Evolutionary conservation across 1,140 invertebrate genomes (phyloP).

Genomic region (Eubasilissa regina): DNA sequence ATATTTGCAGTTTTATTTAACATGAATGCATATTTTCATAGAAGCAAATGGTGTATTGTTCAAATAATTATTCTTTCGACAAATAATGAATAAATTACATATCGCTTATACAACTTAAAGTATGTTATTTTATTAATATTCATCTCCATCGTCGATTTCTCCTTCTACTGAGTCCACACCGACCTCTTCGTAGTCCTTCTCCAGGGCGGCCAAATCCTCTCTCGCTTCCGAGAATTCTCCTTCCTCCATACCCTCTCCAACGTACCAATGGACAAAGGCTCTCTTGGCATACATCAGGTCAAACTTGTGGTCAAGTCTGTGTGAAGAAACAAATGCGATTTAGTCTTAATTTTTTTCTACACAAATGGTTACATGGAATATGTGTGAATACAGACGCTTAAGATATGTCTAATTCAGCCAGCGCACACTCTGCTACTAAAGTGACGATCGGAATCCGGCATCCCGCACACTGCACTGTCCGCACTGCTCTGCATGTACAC

Average conservation of each 20-base stretch:
- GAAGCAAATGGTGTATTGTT: constrained; percentile 6
- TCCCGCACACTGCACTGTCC: no score
- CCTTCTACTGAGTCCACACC: constrained; percentile 75
- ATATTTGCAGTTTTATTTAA: no score
- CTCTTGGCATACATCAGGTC: constrained; percentile 87
- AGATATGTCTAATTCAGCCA: no score
- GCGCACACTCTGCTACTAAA: no score
- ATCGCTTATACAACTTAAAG: constrained; percentile 11
- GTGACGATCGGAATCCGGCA: no score
- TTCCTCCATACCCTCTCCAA: constrained; percentile 86
- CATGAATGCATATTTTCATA: neutral
- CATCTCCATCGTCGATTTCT: constrained; percentile 75
- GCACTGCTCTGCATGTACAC: no score
- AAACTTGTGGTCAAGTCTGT: constrained; percentile 84
- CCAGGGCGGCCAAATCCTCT: constrained; percentile 86
- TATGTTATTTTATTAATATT: constrained; percentile 68
- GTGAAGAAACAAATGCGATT: constrained; percentile 16
- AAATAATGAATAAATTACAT: neutral
- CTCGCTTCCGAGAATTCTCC: constrained; percentile 89
- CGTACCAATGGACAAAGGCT: constrained; percentile 85
- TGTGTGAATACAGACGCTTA: no score
- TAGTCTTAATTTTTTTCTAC: no score
- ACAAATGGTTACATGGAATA: no score
- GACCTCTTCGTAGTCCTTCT: constrained; percentile 83
- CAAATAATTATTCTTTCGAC: neutral